Evolutionary conservation across 1,140 invertebrate genomes (phyloP), one percentile per base, ranked within the genome.

Genomic region (Solen grandis): DNA sequence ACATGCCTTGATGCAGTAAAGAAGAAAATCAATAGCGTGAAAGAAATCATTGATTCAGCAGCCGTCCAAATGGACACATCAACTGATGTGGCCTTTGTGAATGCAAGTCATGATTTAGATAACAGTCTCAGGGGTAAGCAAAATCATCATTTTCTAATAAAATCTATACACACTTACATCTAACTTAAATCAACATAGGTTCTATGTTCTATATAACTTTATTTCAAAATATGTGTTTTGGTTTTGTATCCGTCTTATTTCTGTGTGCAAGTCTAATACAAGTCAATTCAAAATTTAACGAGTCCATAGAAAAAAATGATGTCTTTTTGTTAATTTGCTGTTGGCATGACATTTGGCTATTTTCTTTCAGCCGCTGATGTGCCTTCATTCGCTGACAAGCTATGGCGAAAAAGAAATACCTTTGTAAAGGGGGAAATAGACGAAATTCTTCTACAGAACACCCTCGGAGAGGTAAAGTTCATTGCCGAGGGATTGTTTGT

Each of bases 401-500:
- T 78, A 29, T 78, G 75, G 75, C 36, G 75, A 16, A 68, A 69
- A 31, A 36, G 65, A 31, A 29, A 68, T 16, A 69, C 52, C 1
- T 78, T 60, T 29, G 50, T 33, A 3, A 68, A 66, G 29, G 75
- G 75, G 5, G 27, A 46, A 13, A 78, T 78, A 2, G 75, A 78
- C 38, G 75, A 78, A 57, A 38, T 68, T 25, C 19, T 36, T 1
- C 41, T 78, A 19, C 63, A 69, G 13, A 35, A 78, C 41, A 25
- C 63, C 0, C 36, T 78, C 5, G 75, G 75, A 10, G 63, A 78
- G 1, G 35, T 78, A 16, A 78, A 78, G 35, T 69, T 78, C 46
- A 50, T 46, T 25, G 75, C 75, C 14, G 75, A 78, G 57, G 75
- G 75, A 22, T 31, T 78, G 33, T 78, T 78, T 33, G 75, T 78